Percentiles rank a stretch among this genome's conserved stretches.
Evolutionary conservation across 2,888 invertebrate species (phyloP).

Genomic region (Schrankia costaestrigalis): DNA sequence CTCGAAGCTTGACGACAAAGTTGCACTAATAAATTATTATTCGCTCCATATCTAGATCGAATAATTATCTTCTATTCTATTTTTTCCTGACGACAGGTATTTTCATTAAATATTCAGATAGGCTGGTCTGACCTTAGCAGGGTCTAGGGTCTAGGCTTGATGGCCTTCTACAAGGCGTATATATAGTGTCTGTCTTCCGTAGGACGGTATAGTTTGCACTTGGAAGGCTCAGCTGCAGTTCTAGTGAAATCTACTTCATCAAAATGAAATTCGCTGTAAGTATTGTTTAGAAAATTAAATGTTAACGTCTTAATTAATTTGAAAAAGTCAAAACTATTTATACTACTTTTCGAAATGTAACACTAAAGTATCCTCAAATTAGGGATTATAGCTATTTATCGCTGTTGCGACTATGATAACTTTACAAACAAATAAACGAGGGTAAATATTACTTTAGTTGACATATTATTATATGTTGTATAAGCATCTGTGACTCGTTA

Average conservation of each 20-base stretch:
- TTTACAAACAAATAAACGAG: no score
- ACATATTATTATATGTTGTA: no score
- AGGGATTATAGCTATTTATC: background rate
- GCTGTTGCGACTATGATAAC: background rate
- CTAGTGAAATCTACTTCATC: constrained; percentile 61
- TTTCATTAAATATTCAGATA: constrained; percentile 65
- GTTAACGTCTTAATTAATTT: background rate
- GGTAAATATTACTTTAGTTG: no score
- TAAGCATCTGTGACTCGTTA: no score
- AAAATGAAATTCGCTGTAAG: constrained; percentile 76
- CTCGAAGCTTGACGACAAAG: constrained; percentile 12
- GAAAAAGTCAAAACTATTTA: no score
- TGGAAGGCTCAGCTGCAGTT: constrained; percentile 72
- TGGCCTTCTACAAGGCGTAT: constrained; percentile 66
- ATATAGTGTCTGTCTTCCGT: constrained; percentile 59
- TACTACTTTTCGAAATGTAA: no score
- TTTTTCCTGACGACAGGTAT: constrained; percentile 55
- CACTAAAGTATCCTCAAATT: no score
- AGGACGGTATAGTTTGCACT: constrained; percentile 67
- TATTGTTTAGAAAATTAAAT: constrained; percentile 18
- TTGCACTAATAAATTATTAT: constrained; percentile 42
- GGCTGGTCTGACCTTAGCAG: constrained; percentile 55
- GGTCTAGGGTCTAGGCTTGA: constrained; percentile 50
- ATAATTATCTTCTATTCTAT: constrained; percentile 37
- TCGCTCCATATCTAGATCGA: constrained; percentile 43